These are phyloP conservation scores for Heliocidaris erythrogramma DNA, from an alignment of 35 echinoderm and acorn worm species.

Conservation along the genomic window DNA sequence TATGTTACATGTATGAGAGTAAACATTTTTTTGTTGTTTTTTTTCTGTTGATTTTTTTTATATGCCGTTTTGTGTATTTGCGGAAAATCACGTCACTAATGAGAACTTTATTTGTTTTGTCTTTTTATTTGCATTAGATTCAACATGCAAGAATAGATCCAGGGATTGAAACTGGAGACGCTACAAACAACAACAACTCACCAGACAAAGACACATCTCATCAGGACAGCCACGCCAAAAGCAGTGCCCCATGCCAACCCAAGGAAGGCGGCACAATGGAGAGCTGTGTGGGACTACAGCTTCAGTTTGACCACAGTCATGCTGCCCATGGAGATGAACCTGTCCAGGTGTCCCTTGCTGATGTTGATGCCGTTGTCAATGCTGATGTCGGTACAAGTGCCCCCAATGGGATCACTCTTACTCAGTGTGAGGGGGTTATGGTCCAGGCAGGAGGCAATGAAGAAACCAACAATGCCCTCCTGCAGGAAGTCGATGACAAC, in stretches of 20 bases:
- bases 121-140: slow-evolving; percentile 33
- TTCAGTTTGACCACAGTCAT: slow-evolving; percentile 41
- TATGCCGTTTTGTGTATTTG: neutral
- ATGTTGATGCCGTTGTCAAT: slow-evolving; percentile 45
- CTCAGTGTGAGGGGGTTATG: slow-evolving; percentile 1
- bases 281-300: slow-evolving; percentile 49
- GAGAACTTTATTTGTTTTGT: neutral
- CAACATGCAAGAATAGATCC: slow-evolving; percentile 39
- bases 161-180: slow-evolving; percentile 38
- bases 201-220: neutral
- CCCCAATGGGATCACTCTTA: neutral
- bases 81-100: neutral
- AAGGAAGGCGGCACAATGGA: slow-evolving; percentile 13
- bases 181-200: slow-evolving; percentile 39
- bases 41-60: neutral
- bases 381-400: slow-evolving; percentile 13
- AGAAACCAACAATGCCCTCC: slow-evolving; percentile 26
- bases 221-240: neutral
- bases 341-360: slow-evolving; percentile 1
- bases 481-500: slow-evolving; percentile 63
- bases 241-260: slow-evolving; percentile 35
- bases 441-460: slow-evolving; percentile 40
- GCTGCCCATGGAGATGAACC: slow-evolving; percentile 20
- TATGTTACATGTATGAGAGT: neutral
- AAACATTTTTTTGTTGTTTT: neutral